Base-by-base conservation (phyloP, 35 echinoderm and acorn worm genomes). In the Apostichopus japonicus region DNA sequence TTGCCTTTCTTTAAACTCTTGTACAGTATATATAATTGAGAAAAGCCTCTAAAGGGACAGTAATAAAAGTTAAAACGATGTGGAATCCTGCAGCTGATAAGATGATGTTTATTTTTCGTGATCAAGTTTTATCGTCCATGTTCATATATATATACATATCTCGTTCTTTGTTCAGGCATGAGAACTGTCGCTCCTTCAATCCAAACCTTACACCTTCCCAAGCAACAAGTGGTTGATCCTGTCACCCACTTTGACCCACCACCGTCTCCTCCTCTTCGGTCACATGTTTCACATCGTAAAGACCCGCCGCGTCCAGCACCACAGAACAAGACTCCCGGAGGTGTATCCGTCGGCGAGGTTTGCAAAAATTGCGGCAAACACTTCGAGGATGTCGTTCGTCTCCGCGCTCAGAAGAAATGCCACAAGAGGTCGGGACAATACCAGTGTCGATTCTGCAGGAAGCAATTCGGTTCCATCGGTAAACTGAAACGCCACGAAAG, bases 361-460 rank as follows among this genome's bases (percentile, higher is more conserved):
- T 84, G 81, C 81, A 24, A 54, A 57, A 55, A 58, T 4, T 84
- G 81, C 53, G 81, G 81, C 54, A 84, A 84, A 84, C 61, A 84
- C 53, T 84, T 84, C 16, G 56, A n/a, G 8, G 81, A 62, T 54
- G 16, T 58, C 16, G 24, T 23, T 24, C 81, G 81, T 19, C 81
- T 84, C 10, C 81, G 81, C 10, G 16, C 81, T 5, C 81, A 84
- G 15, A 54, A 84, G 54, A 55, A 58, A 7, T 84, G 57, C 81
- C 81, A 84, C 51, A 54, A 84, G 24, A 53, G 81, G 24, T 84
- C 15, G 2, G 81, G 81, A 13, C 10, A 55, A n/a, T 84, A 84
- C 81, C 55, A 84, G 56, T 84, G 81, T 58, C 54, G 54, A 5
- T 84, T 23, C 54, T 84, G 81, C 56, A 16, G n/a, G 10, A 84